phyloP scores from a whole-genome alignment of 2,888 invertebrate species.

The Stenurella melanura region DNA sequence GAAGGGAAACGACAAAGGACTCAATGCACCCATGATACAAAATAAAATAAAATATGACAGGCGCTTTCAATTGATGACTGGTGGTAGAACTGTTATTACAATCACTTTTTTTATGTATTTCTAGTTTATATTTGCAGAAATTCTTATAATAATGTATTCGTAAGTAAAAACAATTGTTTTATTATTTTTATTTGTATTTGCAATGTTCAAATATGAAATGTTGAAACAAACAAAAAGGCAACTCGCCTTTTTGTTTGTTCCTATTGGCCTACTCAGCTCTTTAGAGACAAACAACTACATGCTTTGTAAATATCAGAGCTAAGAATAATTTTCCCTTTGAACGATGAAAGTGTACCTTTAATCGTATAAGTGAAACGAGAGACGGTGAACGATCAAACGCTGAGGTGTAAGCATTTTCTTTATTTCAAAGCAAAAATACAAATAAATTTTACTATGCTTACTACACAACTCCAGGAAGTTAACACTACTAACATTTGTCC shows the following conservation, averaged over 20 bases:
- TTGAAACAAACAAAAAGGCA: neutral
- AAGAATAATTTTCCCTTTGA: neutral
- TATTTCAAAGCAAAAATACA: neutral
- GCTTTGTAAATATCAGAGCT: neutral
- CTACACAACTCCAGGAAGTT: too few relatives aligned
- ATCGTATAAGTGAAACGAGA: neutral
- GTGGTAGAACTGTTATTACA: neutral
- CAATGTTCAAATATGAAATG: neutral
- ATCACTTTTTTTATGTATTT: neutral
- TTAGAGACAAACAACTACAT: neutral
- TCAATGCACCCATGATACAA: too few relatives aligned
- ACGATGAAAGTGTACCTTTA: neutral
- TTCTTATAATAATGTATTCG: neutral
- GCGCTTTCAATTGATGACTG: constrained; percentile 2
- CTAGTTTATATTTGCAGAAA: neutral
- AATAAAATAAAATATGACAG: neutral
- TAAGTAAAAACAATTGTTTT: neutral
- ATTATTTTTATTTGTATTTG: neutral
- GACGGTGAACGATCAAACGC: neutral
- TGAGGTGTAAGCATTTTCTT: neutral
- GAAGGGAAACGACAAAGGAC: neutral
- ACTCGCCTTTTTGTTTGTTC: too few relatives aligned
- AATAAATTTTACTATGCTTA: neutral
- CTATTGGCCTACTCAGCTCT: neutral
- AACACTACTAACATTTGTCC: too few relatives aligned